Percentiles rank a stretch among this genome's conserved stretches.
phyloP scores from a whole-genome alignment of 2,888 invertebrate species.

The Rhogogaster chlorosoma region DNA sequence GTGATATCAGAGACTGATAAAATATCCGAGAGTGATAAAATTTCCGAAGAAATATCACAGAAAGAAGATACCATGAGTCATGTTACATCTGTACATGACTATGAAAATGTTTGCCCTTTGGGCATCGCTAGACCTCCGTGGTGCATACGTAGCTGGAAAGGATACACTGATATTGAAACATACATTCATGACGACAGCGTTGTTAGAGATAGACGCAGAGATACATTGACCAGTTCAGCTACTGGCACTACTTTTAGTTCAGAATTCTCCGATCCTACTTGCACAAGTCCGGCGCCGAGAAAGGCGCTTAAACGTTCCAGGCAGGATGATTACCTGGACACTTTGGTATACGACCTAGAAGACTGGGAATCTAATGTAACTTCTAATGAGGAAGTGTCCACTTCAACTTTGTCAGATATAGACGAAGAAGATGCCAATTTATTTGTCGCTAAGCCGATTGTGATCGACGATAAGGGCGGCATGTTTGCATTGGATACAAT shows the following conservation, averaged over 20 bases:
- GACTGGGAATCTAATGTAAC: conserved; percentile 69
- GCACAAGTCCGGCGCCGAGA: conserved; percentile 62
- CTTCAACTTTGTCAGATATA: conserved; percentile 53
- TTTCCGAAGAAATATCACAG: conserved; percentile 60
- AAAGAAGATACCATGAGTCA: conserved; percentile 76
- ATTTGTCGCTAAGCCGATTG: conserved; percentile 81
- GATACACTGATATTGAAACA: conserved; percentile 83
- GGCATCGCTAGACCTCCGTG: conserved; percentile 84
- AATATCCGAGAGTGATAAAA: conserved; percentile 50
- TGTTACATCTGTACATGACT: conserved; percentile 83
- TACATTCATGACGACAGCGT: conserved; percentile 83
- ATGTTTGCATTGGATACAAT: conserved; percentile 77
- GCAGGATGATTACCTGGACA: conserved; percentile 80
- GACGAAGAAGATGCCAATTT: conserved; percentile 71
- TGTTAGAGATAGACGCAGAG: conserved; percentile 80
- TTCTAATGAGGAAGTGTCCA: conserved; percentile 55
- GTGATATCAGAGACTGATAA: conserved; percentile 50
- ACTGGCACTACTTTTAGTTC: conserved; percentile 82
- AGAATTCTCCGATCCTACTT: conserved; percentile 74
- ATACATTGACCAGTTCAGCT: conserved; percentile 77
- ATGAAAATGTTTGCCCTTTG: conserved; percentile 84
- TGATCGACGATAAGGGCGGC: conserved; percentile 80
- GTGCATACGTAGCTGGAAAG: conserved; percentile 84
- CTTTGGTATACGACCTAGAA: conserved; percentile 78
- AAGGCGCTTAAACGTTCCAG: conserved; percentile 63